These are phyloP conservation scores for Gobio occitaniae DNA, from an alignment of 2,797 vertebrate genomes.

Conservation along the genomic window DNA sequence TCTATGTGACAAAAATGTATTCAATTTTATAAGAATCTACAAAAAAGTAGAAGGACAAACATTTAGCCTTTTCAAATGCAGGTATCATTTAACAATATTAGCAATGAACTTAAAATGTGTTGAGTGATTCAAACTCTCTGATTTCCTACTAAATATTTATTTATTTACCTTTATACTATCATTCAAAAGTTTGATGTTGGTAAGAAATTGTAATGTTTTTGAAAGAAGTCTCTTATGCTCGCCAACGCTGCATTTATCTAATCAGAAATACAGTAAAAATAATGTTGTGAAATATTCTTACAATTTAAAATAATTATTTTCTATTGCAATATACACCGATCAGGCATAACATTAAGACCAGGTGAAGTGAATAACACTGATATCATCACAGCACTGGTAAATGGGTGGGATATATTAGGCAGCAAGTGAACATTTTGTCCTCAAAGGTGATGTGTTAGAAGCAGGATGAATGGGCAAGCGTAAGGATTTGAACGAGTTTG, in stretches of 20 bases:
- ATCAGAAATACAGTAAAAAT: not conserved
- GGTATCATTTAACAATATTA: not conserved
- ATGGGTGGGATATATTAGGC: too few relatives aligned
- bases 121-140: not conserved
- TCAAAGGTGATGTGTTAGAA: too few relatives aligned
- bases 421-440: too few relatives aligned
- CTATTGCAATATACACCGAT: too few relatives aligned
- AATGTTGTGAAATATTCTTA: not conserved
- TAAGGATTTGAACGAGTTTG: too few relatives aligned
- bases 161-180: not conserved
- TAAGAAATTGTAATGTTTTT: not conserved
- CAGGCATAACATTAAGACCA: too few relatives aligned
- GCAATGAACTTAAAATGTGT: not conserved
- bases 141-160: not conserved
- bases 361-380: too few relatives aligned
- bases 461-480: too few relatives aligned
- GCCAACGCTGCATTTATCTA: not conserved
- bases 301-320: too few relatives aligned
- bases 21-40: not conserved
- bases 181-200: not conserved
- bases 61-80: slow-evolving; percentile 7
- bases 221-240: not conserved
- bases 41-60: slow-evolving; percentile 22
- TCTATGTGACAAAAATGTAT: slow-evolving; percentile 7
- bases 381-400: too few relatives aligned